These are phyloP conservation scores for Procavia capensis DNA, from an alignment of 2,113 vertebrate species.

Conservation along the genomic window DNA sequence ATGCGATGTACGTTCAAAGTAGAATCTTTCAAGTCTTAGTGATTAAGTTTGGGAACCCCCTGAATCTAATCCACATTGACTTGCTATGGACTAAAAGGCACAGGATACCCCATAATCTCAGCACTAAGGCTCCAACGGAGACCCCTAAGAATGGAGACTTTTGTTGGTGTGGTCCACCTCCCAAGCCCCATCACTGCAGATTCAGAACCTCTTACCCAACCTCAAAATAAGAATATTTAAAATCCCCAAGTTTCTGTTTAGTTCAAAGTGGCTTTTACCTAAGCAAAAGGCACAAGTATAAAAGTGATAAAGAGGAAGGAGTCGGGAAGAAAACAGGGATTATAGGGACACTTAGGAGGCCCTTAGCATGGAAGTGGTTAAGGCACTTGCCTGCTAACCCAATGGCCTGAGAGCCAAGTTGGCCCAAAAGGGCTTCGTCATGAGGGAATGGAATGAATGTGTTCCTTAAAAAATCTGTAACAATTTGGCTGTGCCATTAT, in stretches of 20 bases:
- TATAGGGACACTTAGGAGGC: no score
- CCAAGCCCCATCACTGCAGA: neutral
- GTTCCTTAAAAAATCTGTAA: no score
- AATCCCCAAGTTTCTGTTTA: conserved; percentile 2
- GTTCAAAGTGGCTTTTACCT: neutral
- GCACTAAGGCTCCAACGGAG: neutral
- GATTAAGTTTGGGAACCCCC: neutral
- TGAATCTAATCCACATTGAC: neutral
- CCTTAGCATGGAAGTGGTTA: no score
- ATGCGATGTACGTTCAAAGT: neutral
- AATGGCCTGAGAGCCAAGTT: no score
- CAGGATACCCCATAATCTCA: neutral
- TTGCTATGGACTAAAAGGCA: neutral
- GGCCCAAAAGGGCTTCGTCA: no score
- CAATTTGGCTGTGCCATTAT: no score
- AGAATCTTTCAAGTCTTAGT: neutral
- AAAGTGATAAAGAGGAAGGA: neutral
- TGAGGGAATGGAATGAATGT: no score
- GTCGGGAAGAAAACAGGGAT: neutral
- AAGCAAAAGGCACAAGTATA: neutral
- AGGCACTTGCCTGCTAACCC: no score
- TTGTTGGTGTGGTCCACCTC: neutral
- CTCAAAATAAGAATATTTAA: neutral
- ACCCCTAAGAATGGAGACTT: neutral
- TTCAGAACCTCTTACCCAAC: neutral